Conservation (phyloP, 2,797 vertebrate genomes). For the Siniperca undulata region DNA sequence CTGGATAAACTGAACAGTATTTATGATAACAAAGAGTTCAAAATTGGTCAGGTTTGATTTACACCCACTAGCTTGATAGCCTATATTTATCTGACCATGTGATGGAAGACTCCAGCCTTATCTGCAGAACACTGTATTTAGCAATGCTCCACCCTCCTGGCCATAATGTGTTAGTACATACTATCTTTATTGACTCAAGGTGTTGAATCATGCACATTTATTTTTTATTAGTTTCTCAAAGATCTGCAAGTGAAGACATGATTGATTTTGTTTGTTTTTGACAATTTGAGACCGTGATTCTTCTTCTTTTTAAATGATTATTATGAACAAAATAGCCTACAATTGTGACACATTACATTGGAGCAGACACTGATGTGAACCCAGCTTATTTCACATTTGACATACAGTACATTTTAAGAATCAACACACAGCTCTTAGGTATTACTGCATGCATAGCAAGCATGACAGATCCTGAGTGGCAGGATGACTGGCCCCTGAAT, state of each 20-base stretch:
- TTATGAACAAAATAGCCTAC: background rate
- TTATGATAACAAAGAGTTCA: constrained; percentile 2
- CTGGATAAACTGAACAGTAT: background rate
- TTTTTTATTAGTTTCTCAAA: background rate
- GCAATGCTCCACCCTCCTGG: constrained; percentile 72
- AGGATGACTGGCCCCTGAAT: background rate
- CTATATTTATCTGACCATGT: constrained; percentile 44
- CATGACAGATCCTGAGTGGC: background rate
- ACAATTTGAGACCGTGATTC: background rate
- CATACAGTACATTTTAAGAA: background rate
- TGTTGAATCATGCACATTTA: background rate
- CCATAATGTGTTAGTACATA: constrained; percentile 50
- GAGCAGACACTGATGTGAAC: background rate
- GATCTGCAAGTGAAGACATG: accelerated
- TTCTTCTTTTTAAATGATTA: background rate
- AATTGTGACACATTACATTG: background rate
- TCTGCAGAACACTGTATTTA: constrained; percentile 14
- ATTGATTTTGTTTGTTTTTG: no score
- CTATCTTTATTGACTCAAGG: background rate
- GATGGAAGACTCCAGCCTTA: background rate
- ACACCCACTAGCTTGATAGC: background rate
- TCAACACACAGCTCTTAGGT: background rate
- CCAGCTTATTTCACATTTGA: background rate
- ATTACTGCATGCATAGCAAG: background rate
- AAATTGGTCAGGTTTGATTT: constrained; percentile 11